Conservation (phyloP, 2,888 invertebrate species). For the Cephalotes varians region DNA sequence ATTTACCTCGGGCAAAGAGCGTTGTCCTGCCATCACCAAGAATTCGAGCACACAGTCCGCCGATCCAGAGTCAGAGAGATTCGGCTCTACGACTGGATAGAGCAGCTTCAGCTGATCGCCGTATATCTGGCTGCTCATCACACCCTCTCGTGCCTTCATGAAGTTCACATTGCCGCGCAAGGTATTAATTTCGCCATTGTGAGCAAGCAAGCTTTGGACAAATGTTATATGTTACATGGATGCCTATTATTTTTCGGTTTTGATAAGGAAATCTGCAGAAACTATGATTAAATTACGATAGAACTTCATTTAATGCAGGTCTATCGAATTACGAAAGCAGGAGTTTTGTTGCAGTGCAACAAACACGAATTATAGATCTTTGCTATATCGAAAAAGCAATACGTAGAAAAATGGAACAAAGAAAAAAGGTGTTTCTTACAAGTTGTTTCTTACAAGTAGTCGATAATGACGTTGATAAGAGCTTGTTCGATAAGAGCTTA, state of each 20-base stretch:
- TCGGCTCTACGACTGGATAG: constrained; percentile 99
- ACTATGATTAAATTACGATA: neutral
- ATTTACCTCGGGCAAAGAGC: constrained; percentile 94
- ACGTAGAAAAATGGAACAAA: neutral
- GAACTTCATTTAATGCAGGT: neutral
- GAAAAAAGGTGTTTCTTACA: no score
- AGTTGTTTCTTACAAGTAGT: neutral
- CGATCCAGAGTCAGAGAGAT: constrained; percentile 98
- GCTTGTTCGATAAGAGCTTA: neutral
- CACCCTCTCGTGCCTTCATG: constrained; percentile 99
- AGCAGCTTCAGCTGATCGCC: constrained; percentile 94
- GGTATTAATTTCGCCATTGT: constrained; percentile 99
- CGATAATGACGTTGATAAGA: neutral
- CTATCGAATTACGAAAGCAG: neutral
- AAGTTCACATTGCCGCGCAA: constrained; percentile 98
- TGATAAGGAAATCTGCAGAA: neutral
- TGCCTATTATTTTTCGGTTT: neutral
- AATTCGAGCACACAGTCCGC: constrained; percentile 99
- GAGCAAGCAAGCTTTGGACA: constrained; percentile 92
- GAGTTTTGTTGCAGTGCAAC: neutral
- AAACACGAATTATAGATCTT: neutral
- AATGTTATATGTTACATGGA: neutral
- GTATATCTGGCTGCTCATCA: constrained; percentile 95
- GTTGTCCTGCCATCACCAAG: constrained; percentile 96
- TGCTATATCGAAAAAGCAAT: neutral